Percentiles rank a stretch among this genome's conserved stretches.
phyloP scores from a whole-genome alignment of 2,888 invertebrate genomes.

The Spodoptera exigua region DNA sequence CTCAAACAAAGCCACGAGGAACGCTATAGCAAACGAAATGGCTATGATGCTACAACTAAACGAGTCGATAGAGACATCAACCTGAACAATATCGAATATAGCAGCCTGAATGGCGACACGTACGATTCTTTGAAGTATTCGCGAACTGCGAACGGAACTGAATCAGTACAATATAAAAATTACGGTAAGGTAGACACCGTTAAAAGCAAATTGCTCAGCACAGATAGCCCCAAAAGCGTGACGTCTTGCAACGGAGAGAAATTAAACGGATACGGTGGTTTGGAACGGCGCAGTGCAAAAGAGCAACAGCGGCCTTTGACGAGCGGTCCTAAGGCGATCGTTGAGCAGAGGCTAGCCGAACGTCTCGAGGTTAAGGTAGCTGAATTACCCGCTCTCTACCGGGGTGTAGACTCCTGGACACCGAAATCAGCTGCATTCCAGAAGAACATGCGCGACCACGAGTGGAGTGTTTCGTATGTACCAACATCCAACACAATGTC shows the following conservation, averaged over 20 bases:
- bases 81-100: constrained; percentile 83
- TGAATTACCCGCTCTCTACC: constrained; percentile 92
- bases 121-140: constrained; percentile 88
- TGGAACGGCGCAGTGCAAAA: constrained; percentile 77
- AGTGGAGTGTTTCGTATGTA: constrained; percentile 90
- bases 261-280: constrained; percentile 77
- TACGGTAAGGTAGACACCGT: constrained; percentile 86
- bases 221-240: constrained; percentile 86
- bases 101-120: constrained; percentile 83
- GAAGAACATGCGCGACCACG: constrained; percentile 89
- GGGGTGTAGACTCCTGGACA: constrained; percentile 93
- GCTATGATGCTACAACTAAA: constrained; percentile 78
- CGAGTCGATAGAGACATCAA: constrained; percentile 84
- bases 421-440: constrained; percentile 91
- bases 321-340: constrained; percentile 82
- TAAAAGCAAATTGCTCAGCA: constrained; percentile 86
- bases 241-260: constrained; percentile 86
- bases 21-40: constrained; percentile 84
- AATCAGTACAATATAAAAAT: constrained; percentile 86
- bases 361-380: constrained; percentile 87
- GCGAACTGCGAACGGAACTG: constrained; percentile 86
- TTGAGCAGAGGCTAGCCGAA: constrained; percentile 85
- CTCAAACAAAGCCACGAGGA: constrained; percentile 85
- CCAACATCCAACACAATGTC: constrained; percentile 52
- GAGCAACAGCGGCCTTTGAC: constrained; percentile 80